Base-by-base conservation (phyloP, 2,113 vertebrate species). In the Oncorhynchus keta region DNA sequence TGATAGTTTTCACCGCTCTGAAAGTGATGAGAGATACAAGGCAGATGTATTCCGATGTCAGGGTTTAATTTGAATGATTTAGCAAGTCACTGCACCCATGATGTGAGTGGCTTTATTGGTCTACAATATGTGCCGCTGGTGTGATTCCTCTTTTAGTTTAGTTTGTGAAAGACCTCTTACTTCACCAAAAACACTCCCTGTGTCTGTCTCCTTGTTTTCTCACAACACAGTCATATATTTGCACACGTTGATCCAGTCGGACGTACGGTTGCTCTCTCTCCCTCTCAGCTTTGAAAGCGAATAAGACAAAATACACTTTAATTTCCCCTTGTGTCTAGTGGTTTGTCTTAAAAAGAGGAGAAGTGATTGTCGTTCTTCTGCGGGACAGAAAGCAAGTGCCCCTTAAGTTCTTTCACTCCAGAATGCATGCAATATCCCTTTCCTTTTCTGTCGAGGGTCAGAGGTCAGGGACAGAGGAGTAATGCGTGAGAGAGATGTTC, bases 361-460 rank as follows among this genome's bases (percentile, higher is more conserved):
- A 39, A 39, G 39, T 39, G 39, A 39, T 39, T 39, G 39, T 39
- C 39, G 39, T 39, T 39, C 39, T 9, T 39, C 39, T 39, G 39
- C 39, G 2, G 39, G 39, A 39, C 7, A 39, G 8, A 39, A 39
- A 78, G 84, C 79, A 73, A 68, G 84, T 75, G 73, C 81, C 74
- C 71, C 67, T 76, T 78, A 75, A 73, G 80, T 83, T 71, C 26
- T 67, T 74, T 78, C 73, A 75, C 85, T 85, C 71, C 72, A 79
- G 79, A 79, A 84, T 83, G 85, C 89, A 87, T 88, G 86, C 89
- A 90, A 86, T 89, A 86, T 84, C 79, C 74, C 70, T 49, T 74
- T 73, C 57, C 70, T 88, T 86, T 80, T 68, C 39, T 11, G 39
- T 45, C 39, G 12, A 81, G 62, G 55, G 70, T 77, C 79, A 82